Evolutionary conservation across 2,797 vertebrate species (phyloP).

Genomic region (Semaprochilodus insignis): DNA sequence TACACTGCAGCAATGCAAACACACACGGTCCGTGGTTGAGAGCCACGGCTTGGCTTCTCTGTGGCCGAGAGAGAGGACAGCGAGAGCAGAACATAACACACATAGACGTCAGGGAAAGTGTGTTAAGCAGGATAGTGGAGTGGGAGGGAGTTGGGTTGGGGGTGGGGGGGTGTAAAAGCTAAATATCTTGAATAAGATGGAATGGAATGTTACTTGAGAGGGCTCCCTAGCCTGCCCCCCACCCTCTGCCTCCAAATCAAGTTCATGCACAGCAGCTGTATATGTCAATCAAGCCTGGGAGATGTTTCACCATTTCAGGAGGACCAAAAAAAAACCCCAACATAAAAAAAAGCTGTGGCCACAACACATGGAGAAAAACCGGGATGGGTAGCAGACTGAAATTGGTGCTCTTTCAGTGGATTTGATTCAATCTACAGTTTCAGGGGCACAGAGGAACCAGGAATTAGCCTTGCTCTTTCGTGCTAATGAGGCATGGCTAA

Average conservation of each 20-base stretch:
- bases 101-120: slow-evolving; percentile 52
- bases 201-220: slow-evolving; percentile 56
- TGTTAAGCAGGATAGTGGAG: slow-evolving; percentile 14
- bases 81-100: slow-evolving; percentile 56
- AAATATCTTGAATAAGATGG: slow-evolving; percentile 54
- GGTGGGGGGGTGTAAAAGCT: slow-evolving; percentile 52
- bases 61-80: slow-evolving; percentile 25
- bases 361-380: slow-evolving; percentile 72
- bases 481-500: slow-evolving; percentile 79
- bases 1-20: slow-evolving; percentile 49
- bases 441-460: slow-evolving; percentile 74
- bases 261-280: slow-evolving; percentile 84
- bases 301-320: slow-evolving; percentile 71
- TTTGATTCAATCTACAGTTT: slow-evolving; percentile 78
- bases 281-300: slow-evolving; percentile 81
- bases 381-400: slow-evolving; percentile 65
- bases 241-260: slow-evolving; percentile 60
- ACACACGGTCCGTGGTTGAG: slow-evolving; percentile 8
- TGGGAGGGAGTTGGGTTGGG: slow-evolving; percentile 51
- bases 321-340: slow-evolving; percentile 52
- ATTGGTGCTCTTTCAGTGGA: slow-evolving; percentile 76
- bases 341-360: slow-evolving; percentile 58
- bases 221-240: slow-evolving; percentile 52
- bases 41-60: slow-evolving; percentile 28
- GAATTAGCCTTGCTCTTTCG: slow-evolving; percentile 78